A percentile compares a stretch with the other conserved stretches of the same genome.
Evolutionary conservation across 2,888 invertebrate species (phyloP).

Genomic region (Fragum sueziense): DNA sequence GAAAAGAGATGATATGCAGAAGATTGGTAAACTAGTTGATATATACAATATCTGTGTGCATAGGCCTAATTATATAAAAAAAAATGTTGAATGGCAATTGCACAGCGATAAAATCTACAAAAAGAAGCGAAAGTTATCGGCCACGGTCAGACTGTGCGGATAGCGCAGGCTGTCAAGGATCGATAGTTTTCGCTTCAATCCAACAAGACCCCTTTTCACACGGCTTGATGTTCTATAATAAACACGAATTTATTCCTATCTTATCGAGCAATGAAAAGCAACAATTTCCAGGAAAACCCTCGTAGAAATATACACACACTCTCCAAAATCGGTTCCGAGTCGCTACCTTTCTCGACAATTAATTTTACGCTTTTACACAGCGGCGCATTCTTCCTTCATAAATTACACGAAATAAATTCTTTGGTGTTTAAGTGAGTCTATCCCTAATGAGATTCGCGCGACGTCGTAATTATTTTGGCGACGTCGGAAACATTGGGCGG

Average conservation of each 20-base stretch:
- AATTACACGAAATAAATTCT: no score
- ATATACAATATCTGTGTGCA: no score
- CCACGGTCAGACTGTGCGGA: neutral
- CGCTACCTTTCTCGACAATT: neutral
- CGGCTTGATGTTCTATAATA: neutral
- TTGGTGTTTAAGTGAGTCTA: no score
- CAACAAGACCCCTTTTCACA: neutral
- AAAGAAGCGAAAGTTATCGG: neutral
- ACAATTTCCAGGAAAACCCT: neutral
- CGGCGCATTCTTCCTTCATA: neutral
- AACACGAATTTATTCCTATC: neutral
- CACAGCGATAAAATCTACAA: no score
- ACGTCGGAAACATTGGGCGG: no score
- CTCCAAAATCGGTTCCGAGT: neutral
- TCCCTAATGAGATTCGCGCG: no score
- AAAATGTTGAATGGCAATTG: no score
- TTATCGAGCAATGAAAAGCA: neutral
- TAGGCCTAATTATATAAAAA: no score
- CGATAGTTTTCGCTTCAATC: neutral
- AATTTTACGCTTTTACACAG: neutral
- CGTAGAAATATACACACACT: neutral
- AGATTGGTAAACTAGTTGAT: no score
- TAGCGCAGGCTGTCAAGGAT: neutral
- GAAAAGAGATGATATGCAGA: no score
- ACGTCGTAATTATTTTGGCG: no score